phyloP scores from a whole-genome alignment of 2,888 invertebrate species.

The Morinoia aosen region DNA sequence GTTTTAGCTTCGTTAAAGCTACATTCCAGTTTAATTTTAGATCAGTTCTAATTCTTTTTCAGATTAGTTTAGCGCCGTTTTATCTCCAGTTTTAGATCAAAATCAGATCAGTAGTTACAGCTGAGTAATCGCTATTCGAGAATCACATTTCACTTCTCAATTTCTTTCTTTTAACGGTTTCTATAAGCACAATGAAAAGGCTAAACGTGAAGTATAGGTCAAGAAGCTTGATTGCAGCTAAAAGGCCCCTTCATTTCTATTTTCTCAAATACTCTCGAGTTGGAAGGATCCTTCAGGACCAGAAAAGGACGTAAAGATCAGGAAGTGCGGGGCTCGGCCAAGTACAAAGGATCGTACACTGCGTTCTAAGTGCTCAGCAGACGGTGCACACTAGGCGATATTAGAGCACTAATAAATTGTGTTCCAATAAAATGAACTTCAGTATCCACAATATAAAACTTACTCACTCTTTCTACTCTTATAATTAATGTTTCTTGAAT shows the following conservation, averaged over 20 bases:
- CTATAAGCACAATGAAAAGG: neutral
- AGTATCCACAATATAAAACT: neutral
- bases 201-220: neutral
- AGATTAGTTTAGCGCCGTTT: too few relatives aligned
- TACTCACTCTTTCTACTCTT: too few relatives aligned
- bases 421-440: neutral
- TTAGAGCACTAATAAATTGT: neutral
- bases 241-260: neutral
- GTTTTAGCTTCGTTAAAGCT: too few relatives aligned
- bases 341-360: neutral
- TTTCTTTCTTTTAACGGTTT: neutral
- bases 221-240: constrained; percentile 1
- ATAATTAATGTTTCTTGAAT: too few relatives aligned
- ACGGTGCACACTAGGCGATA: neutral
- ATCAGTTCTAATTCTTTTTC: too few relatives aligned
- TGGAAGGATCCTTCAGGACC: neutral
- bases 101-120: too few relatives aligned
- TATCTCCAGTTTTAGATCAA: too few relatives aligned
- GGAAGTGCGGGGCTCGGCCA: neutral
- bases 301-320: neutral
- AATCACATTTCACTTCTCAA: neutral
- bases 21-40: too few relatives aligned
- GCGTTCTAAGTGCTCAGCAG: neutral
- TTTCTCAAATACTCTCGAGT: neutral
- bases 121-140: neutral